Conservation (phyloP, 2,113 vertebrate genomes). For the Chunga burmeisteri region DNA sequence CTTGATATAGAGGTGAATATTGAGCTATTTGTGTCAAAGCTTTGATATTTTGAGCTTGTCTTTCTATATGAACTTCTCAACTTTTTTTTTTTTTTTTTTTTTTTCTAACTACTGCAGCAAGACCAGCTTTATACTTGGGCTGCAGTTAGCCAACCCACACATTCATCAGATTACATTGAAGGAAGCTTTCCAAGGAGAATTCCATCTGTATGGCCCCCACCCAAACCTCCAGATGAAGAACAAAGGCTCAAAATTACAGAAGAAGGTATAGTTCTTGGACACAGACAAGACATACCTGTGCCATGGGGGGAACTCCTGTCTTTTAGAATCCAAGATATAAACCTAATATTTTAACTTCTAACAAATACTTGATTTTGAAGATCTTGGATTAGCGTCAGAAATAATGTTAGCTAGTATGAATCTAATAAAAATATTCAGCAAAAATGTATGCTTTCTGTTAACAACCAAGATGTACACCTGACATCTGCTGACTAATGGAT, state of each 20-base stretch:
- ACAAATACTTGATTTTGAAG: neutral
- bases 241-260: conserved; percentile 60
- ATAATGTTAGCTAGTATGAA: neutral
- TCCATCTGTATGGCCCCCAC: conserved; percentile 72
- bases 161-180: conserved; percentile 83
- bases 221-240: conserved; percentile 69
- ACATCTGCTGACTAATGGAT: neutral
- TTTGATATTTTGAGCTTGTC: neutral
- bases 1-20: neutral
- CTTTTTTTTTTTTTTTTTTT: neutral
- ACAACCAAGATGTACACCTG: neutral
- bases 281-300: neutral
- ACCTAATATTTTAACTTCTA: neutral
- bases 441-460: neutral
- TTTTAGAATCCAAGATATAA: neutral
- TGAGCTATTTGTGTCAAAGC: neutral
- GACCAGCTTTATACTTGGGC: conserved; percentile 96
- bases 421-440: neutral
- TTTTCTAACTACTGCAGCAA: conserved; percentile 74
- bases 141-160: conserved; percentile 89
- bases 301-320: neutral
- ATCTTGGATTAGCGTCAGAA: neutral
- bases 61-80: neutral
- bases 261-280: conserved; percentile 76
- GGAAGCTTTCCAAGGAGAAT: conserved; percentile 81